A percentile compares a stretch with the other conserved stretches of the same genome.
These are phyloP conservation scores for Nebria salina DNA, from an alignment of 2,888 invertebrate species.

Conservation along the genomic window DNA sequence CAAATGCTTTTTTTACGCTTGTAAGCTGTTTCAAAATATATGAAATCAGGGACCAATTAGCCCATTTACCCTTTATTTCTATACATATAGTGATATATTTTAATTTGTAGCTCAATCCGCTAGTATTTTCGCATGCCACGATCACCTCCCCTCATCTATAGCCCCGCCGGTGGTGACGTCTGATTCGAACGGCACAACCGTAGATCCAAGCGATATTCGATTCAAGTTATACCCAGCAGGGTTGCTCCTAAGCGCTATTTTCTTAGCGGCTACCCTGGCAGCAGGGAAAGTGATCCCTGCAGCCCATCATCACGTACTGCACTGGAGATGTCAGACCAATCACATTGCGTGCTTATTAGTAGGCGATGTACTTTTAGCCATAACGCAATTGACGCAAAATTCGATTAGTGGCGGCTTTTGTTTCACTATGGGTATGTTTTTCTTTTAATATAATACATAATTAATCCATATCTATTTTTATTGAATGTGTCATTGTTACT, in stretches of 20 bases:
- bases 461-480: neutral
- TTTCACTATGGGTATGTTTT: constrained; percentile 73
- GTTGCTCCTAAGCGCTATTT: constrained; percentile 81
- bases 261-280: constrained; percentile 82
- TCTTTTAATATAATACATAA: neutral
- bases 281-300: constrained; percentile 83
- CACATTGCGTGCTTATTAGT: constrained; percentile 85
- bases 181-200: constrained; percentile 52
- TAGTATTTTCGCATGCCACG: constrained; percentile 72
- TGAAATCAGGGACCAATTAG: too few relatives aligned
- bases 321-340: constrained; percentile 89
- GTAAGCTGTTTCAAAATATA: too few relatives aligned
- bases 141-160: constrained; percentile 63
- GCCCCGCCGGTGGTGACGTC: constrained; percentile 54
- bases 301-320: constrained; percentile 86
- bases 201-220: constrained; percentile 63
- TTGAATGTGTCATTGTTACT: neutral
- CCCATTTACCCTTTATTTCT: neutral
- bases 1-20: too few relatives aligned
- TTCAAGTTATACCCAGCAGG: constrained; percentile 81
- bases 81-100: neutral
- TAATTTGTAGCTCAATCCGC: constrained; percentile 56
- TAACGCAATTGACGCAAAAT: constrained; percentile 76
- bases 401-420: constrained; percentile 71
- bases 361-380: constrained; percentile 81